Evolutionary conservation across 2,113 vertebrate genomes (phyloP), one percentile per base, ranked within the genome.

Genomic region (Plectropomus leopardus): DNA sequence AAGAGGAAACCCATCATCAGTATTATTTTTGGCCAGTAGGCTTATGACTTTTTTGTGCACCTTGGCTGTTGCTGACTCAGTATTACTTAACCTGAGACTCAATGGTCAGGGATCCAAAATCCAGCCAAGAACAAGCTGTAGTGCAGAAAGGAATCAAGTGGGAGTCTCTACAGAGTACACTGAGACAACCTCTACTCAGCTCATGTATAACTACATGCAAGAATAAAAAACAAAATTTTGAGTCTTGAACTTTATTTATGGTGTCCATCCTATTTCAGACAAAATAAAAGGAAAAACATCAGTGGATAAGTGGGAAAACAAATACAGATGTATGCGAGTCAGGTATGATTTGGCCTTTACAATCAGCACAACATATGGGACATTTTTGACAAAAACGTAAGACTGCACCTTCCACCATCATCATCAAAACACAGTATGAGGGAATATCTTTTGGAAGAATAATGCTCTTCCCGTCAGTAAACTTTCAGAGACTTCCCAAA

Each of bases 41-140:
- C 47, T 40, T 45, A 66, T 58, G 24, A 57, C 53, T 66, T 51
- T 61, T 4, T 63, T 68, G 51, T 80, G 85, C 50, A 75, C 72
- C 75, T 80, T 76, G 66, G 44, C 45, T 19, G 15, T n/a, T 71
- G 87, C 66, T 85, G 86, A 86, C 68, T 82, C 82, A 78, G 60
- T 16, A 21, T 54, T 82, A 42, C 44, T 50, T 24, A 72, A 23
- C 42, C 7, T 64, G n/a, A 34, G 42, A 16, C 19, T 7, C 24
- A 9, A 67, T 34, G 42, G 30, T 23, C 32, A 32, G 5, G 42
- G n/a, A 21, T 54, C 1, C n/a, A 36, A 19, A 59, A n/a, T 40
- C 32, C 58, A 40, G 58, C 58, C 58, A 60, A 44, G 14, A 44
- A 44, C 44, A 26, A 59, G 15, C n/a, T 65, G 15, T 11, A 17